Percentiles rank a stretch among this genome's conserved stretches.
Evolutionary conservation across 2,113 vertebrate genomes (phyloP).

Genomic region (Elgaria multicarinata): DNA sequence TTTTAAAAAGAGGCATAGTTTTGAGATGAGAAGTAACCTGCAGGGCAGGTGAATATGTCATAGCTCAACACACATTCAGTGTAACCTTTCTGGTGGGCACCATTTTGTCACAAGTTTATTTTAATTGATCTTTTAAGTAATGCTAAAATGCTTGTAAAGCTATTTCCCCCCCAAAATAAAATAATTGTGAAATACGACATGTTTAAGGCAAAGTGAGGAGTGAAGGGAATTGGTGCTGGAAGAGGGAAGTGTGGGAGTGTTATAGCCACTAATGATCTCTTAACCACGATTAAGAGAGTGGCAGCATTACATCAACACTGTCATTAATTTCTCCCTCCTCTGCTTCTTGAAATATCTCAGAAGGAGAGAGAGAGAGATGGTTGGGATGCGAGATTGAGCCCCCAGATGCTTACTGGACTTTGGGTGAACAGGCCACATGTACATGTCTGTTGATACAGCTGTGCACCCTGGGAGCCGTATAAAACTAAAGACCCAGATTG

Average conservation of each 20-base stretch:
- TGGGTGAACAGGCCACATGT: accelerated
- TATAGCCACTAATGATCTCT: background rate
- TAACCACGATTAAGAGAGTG: background rate
- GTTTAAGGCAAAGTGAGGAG: background rate
- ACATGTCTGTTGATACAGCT: background rate
- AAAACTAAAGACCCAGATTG: constrained; percentile 18
- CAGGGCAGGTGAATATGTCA: background rate
- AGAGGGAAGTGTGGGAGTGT: background rate
- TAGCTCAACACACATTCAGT: background rate
- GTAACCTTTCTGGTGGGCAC: background rate
- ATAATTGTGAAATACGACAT: no score
- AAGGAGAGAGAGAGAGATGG: background rate
- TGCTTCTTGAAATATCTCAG: background rate
- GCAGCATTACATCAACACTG: background rate
- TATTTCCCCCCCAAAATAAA: no score
- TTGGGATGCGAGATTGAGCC: background rate
- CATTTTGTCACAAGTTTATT: background rate
- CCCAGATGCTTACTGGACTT: background rate
- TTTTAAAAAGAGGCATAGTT: background rate
- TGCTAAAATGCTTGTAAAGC: background rate
- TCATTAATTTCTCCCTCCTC: background rate
- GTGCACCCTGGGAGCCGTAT: background rate
- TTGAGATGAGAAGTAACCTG: background rate
- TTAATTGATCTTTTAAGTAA: background rate
- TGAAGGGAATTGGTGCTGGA: background rate